These are phyloP conservation scores for Adelosebastes latens DNA, from an alignment of 2,797 vertebrate genomes.

Conservation along the genomic window DNA sequence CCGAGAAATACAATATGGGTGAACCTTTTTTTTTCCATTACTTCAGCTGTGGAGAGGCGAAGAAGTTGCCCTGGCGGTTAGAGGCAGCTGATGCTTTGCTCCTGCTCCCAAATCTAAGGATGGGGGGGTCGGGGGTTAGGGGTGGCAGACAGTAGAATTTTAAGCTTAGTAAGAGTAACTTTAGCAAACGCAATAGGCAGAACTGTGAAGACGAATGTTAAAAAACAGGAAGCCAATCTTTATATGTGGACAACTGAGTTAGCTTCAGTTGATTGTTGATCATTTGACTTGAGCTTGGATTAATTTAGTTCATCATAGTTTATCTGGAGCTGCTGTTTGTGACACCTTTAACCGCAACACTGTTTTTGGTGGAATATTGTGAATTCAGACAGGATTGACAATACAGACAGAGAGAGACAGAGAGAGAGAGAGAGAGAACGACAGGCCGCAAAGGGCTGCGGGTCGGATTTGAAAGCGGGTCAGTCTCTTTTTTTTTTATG, in stretches of 20 bases:
- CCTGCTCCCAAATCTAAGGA: slow-evolving; percentile 89
- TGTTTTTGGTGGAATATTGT: too few relatives aligned
- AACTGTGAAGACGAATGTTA: neutral
- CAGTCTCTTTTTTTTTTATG: too few relatives aligned
- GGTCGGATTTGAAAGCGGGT: too few relatives aligned
- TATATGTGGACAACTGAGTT: neutral
- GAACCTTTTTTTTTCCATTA: slow-evolving; percentile 51
- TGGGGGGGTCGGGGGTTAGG: too few relatives aligned
- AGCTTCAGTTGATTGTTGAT: neutral
- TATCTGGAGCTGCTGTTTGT: neutral
- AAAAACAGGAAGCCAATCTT: neutral
- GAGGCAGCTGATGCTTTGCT: slow-evolving; percentile 83
- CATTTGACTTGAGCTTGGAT: neutral
- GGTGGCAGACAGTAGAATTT: neutral
- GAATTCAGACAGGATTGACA: too few relatives aligned
- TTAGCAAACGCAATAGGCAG: neutral
- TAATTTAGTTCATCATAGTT: neutral
- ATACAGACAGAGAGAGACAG: too few relatives aligned
- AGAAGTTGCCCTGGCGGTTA: slow-evolving; percentile 86
- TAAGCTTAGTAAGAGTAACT: neutral
- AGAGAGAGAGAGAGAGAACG: too few relatives aligned
- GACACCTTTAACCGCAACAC: neutral
- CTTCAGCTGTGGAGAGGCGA: slow-evolving; percentile 91
- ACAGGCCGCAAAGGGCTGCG: too few relatives aligned
- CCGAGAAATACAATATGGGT: neutral